Evolutionary conservation across 2,888 invertebrate species (phyloP), one percentile per base, ranked within the genome.

Genomic region (Eupeodes latifasciatus): DNA sequence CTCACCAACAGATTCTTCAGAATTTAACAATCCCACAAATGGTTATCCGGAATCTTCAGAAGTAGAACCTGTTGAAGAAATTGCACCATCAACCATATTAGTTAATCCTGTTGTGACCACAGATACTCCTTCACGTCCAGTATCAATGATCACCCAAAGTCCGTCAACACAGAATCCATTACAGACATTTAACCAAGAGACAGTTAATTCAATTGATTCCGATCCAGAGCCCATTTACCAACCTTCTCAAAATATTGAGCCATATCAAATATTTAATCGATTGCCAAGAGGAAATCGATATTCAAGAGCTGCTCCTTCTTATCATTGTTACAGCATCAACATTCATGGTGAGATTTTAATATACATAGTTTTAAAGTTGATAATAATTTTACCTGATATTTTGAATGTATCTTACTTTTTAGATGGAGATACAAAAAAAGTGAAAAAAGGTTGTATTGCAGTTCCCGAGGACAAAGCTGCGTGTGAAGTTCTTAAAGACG

Each of bases 381-480:
- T 1, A 16, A 4, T 12, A 0, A 53, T 16, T 55, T 44, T 12
- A 5, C 7, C 14, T 27, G 5, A 16, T 2, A 27, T 19, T n/a
- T 12, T 4, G 14, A 51, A 1, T 49, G 0, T 11, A n/a, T 40
- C 44, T 53, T 1, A 1, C 7, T 27, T 44, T 55, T 53, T 4
- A 80, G 80, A 80, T 49, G 80, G 72, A 5, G 62, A 64, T 5
- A n/a, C 10, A 5, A 40, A 9, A 11, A 80, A 55, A 49, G 57
- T 44, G 4, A 47, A 78, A 16, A 85, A 67, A 16, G 85, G 85
- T 5, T 85, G 85, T 16, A n/a, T 85, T 51, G 71, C 76, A 51
- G 76, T 85, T 4, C 64, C 69, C 12, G 80, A 75, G 14, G 57
- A 71, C 14, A 57, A 57, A 40, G 27, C 0, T 0, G 57, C 75